Evolutionary conservation across 2,888 invertebrate species (phyloP), one percentile per base, ranked within the genome.

Genomic region (Unio pictorum): DNA sequence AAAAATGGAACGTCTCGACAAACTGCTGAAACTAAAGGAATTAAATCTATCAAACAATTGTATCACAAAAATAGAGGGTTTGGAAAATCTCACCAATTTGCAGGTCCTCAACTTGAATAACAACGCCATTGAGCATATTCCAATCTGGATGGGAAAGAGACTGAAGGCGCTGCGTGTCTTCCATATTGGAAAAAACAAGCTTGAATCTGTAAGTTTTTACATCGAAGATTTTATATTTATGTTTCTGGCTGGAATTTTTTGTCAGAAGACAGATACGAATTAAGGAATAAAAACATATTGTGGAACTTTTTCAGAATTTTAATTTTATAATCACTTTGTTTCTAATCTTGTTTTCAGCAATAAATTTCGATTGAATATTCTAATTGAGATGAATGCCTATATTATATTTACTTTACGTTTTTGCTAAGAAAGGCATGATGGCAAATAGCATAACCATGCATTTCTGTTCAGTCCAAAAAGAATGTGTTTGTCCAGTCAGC

Each of bases 1-100:
- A 76, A 87, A 85, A 68, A 85, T 89, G n/a, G 89, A 89, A 75
- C 84, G 83, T 64, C 65, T 89, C 60, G 89, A 89, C 68, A 85
- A 85, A 71, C 78, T 89, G 26, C 74, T 81, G 20, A 79, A 81
- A 60, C 82, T 89, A n/a, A 76, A 81, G 23, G 89, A 89, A 68
- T 80, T 89, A 20, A 87, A 88, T 71, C 68, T 89, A 17, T 84
- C 88, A 0, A 81, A 80, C 74, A 89, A 89, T 72, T 73, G 75
- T 68, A 81, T 89, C 20, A 76, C 80, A 17, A 86, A 83, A 67
- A 84, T 89, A 17, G 89, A 89, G 66, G 85, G 86, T 20, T 71
- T 89, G 15, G 88, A 89, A 74, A 81, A 79, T 55, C 77, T 89
- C 61, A 78, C 78, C 4, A 75, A 75, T 54, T 79, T 89, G 34